Evolutionary conservation across 2,113 vertebrate species (phyloP).

Genomic region (Hypomesus transpacificus): DNA sequence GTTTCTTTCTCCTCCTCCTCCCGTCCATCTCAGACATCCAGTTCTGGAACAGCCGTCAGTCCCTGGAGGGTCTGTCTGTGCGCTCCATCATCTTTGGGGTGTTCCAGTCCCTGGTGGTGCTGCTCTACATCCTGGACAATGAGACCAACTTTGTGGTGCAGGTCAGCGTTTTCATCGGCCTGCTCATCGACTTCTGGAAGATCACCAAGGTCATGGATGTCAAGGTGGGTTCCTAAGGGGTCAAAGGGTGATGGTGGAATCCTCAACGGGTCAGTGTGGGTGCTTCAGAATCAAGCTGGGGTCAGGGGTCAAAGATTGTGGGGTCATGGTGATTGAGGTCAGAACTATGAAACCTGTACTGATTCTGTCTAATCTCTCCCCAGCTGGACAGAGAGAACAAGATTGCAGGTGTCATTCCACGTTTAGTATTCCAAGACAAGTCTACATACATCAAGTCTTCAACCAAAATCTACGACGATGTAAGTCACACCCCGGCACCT

Average conservation of each 20-base stretch:
- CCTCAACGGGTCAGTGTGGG: background rate
- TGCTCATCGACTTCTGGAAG: constrained; percentile 98
- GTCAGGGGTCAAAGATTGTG: too few species aligned
- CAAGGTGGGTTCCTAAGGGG: constrained; percentile 70
- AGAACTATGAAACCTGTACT: too few species aligned
- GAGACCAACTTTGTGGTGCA: constrained; percentile 98
- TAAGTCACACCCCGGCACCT: constrained; percentile 62
- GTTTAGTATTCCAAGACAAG: constrained; percentile 84
- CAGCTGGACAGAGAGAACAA: constrained; percentile 90
- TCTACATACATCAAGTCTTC: constrained; percentile 91
- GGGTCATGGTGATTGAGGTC: too few species aligned
- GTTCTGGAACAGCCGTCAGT: constrained; percentile 97
- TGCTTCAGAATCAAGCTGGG: too few species aligned
- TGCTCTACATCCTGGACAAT: constrained; percentile 95
- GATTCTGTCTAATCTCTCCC: background rate
- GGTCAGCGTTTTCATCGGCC: constrained; percentile 94
- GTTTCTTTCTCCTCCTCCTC: background rate
- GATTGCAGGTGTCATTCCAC: constrained; percentile 80
- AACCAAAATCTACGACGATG: constrained; percentile 91
- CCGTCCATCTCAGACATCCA: constrained; percentile 81
- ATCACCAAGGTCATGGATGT: constrained; percentile 99
- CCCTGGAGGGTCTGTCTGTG: constrained; percentile 91
- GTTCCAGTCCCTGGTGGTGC: constrained; percentile 90
- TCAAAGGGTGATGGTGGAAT: background rate
- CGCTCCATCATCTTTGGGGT: constrained; percentile 94